Evolutionary conservation across 2,113 vertebrate species (phyloP).

Genomic region (Dermatemys mawii): DNA sequence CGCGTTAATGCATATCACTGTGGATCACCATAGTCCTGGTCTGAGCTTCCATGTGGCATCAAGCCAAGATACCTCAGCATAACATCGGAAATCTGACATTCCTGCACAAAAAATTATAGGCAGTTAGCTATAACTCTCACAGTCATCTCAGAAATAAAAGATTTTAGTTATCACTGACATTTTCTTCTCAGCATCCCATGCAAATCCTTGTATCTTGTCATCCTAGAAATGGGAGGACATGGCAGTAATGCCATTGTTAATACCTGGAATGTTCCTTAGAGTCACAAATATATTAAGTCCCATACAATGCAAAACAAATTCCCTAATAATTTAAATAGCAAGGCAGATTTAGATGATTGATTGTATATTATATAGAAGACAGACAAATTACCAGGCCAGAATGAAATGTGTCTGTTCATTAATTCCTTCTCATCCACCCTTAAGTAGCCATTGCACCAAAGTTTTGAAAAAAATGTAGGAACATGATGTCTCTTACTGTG

Average conservation of each 20-base stretch:
- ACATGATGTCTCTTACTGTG: too few relatives aligned
- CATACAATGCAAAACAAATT: too few relatives aligned
- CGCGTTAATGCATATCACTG: not conserved
- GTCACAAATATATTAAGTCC: too few relatives aligned
- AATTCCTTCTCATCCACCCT: too few relatives aligned
- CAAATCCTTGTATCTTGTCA: conserved; percentile 26
- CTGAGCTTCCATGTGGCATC: not conserved
- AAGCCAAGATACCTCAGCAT: not conserved
- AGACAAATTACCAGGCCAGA: too few relatives aligned
- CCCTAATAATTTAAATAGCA: too few relatives aligned
- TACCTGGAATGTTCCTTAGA: too few relatives aligned
- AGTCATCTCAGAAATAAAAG: not conserved
- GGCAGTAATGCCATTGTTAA: not conserved
- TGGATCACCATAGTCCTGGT: not conserved
- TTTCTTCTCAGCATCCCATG: not conserved
- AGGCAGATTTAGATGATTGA: too few relatives aligned
- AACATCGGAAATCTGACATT: not conserved
- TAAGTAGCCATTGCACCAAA: too few relatives aligned
- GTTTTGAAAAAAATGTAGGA: too few relatives aligned
- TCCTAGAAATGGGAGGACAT: conserved; percentile 38
- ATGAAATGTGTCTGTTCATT: too few relatives aligned
- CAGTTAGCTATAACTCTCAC: not conserved
- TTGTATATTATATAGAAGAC: too few relatives aligned
- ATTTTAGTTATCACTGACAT: not conserved
- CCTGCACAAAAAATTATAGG: not conserved